Percentiles rank a stretch among this genome's conserved stretches.
phyloP scores from a whole-genome alignment of 23 tunicate species.

The Ciona savignyi region DNA sequence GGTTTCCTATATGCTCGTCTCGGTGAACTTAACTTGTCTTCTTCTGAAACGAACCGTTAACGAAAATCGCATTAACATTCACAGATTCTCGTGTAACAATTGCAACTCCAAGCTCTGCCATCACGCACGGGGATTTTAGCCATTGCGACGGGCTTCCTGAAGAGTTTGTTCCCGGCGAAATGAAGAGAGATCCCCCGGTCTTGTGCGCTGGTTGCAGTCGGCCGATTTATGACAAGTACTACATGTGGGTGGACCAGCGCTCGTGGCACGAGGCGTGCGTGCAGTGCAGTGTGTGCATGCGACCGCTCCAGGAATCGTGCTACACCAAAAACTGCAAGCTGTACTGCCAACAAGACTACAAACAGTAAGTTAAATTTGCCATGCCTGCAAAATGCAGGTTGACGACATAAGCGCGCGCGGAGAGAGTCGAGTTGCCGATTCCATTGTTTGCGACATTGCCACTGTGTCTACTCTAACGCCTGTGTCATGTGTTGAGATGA shows the following conservation, averaged over 20 bases:
- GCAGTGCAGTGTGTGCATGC: slow-evolving; percentile 57
- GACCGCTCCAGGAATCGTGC: slow-evolving; percentile 55
- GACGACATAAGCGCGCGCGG: too few species aligned
- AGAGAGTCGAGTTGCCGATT: too few species aligned
- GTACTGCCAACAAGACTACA: slow-evolving; percentile 80
- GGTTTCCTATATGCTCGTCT: neutral
- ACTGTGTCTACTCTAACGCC: too few species aligned
- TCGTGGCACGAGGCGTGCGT: slow-evolving; percentile 92
- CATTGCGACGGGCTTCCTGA: slow-evolving; percentile 15
- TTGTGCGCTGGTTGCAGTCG: slow-evolving; percentile 62
- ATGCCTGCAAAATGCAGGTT: too few species aligned
- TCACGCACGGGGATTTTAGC: neutral
- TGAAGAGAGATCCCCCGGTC: slow-evolving; percentile 12
- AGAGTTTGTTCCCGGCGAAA: neutral
- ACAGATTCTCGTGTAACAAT: slow-evolving; percentile 20
- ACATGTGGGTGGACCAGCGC: slow-evolving; percentile 77
- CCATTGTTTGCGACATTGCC: too few species aligned
- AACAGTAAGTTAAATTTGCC: slow-evolving; percentile 65
- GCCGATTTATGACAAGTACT: slow-evolving; percentile 83
- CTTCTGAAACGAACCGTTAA: neutral
- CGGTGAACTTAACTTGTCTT: neutral
- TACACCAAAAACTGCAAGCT: slow-evolving; percentile 60
- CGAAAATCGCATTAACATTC: neutral
- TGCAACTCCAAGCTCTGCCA: slow-evolving; percentile 4
- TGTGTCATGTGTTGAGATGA: neutral